These are phyloP conservation scores for Lepus europaeus DNA, from an alignment of 2,113 vertebrate genomes.

Conservation along the genomic window DNA sequence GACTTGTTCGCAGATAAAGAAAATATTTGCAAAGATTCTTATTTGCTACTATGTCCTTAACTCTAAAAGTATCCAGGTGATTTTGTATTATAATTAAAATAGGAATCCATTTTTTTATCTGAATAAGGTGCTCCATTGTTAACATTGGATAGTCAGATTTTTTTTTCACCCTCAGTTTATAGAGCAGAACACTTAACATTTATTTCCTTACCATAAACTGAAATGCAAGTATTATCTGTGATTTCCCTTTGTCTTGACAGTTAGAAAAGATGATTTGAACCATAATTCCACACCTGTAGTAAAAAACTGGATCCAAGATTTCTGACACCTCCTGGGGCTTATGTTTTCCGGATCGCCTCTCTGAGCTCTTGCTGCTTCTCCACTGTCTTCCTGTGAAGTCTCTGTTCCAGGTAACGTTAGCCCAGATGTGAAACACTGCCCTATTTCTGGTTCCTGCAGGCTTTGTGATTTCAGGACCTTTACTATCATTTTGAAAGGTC, in stretches of 20 bases:
- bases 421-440: neutral
- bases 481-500: neutral
- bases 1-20: neutral
- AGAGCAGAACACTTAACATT: neutral
- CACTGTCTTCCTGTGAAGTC: neutral
- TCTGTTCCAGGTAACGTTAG: neutral
- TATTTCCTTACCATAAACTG: neutral
- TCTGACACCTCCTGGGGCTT: neutral
- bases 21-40: slow-evolving; percentile 33
- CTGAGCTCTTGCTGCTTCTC: neutral
- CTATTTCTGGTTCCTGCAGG: neutral
- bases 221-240: neutral
- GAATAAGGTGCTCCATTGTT: neutral
- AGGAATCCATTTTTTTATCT: neutral
- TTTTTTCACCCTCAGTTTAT: neutral
- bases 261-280: slow-evolving; percentile 38
- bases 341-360: neutral
- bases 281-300: neutral
- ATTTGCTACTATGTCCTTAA: neutral
- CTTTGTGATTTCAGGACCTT: neutral
- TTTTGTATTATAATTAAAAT: slow-evolving; percentile 26
- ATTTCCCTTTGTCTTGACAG: neutral
- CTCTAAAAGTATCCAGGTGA: neutral
- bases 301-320: neutral
- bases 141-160: neutral